Base-by-base conservation (phyloP, 1,140 invertebrate genomes). In the Nilaparvata lugens region DNA sequence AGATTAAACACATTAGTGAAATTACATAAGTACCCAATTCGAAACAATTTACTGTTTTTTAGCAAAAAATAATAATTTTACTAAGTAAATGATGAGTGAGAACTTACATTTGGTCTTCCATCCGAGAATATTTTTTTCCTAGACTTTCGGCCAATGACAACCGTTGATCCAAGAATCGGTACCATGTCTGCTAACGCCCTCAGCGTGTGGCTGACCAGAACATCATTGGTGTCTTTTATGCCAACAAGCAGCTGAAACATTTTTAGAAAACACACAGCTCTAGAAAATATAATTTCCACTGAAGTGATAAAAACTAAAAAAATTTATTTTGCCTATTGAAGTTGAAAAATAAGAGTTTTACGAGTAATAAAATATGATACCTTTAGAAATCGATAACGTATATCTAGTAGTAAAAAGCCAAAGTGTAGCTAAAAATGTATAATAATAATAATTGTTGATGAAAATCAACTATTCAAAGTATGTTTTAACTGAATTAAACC, bases 161-260 rank as follows among this genome's bases (percentile, higher is more conserved):
- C 78, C 0, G 83, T 80, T 16, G 88, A 84, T 38, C 90, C 91
- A 19, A 95, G 73, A 60, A 93, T 82, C 2, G 88, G 86, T 21
- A 95, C 86, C 40, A 95, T 70, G 69, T 90, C 86, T 40, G 90
- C 88, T 28, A 94, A 72, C 56, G 86, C 86, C 48, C 81, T 78
- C 40, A 95, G 71, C 5, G 90, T 93, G 57, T 83, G 81, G 23
- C 86, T 80, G 1, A 93, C 91, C 48, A 95, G 72, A 35, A 79
- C 75, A 70, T 94, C 87, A 70, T 90, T 85, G 0, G 81, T 85
- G 65, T 93, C 89, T 71, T 87, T 88, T 63, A 92, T 87, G 3
- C 89, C 89, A 16, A 91, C 78, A 7, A 91, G 76, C n/a, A 93
- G 71, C 81, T 88, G 73, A 58, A 79, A 79, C 57, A 66, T 67